Evolutionary conservation across 2,797 vertebrate species (phyloP), one percentile per base, ranked within the genome.

Genomic region (Sebastes itinus): DNA sequence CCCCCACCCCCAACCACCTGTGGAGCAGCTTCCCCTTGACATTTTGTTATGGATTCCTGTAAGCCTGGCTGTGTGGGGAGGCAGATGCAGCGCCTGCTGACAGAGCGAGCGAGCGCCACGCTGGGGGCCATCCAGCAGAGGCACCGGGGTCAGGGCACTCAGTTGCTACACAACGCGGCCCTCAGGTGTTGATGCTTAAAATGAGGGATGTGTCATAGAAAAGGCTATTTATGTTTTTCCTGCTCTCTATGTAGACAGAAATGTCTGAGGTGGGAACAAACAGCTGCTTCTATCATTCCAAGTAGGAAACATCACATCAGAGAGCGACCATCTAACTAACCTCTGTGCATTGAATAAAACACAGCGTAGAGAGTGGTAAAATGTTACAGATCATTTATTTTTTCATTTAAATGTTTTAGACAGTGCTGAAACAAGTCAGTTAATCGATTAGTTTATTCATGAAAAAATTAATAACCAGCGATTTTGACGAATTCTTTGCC

Each of bases 41-140:
- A 87, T 91, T 89, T 91, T 81, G 86, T 76, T 80, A 85, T 83
- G 82, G 86, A 87, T 92, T 89, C 73, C 77, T 81, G 72, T 60
- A 27, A 70, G 69, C 75, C 54, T n/a, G 74, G 70, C 74, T 69
- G 72, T 58, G 64, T 35, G 80, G 74, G 73, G 86, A 88, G 83
- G 80, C 74, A 86, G 87, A 82, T 78, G 88, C 78, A 52, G 86
- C 4, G 4, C 65, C 64, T 75, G 80, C 87, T 88, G 85, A 88
- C 61, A 59, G 81, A 35, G 78, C 8, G 27, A 81, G 46, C 60
- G 81, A 81, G 86, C 74, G 61, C 77, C 76, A 68, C 5, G 56
- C 90, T 83, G 90, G 84, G 86, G 88, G 89, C 75, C 83, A 72
- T 81, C 49, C 87, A 83, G 86, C 87, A 80, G 82, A 89, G 81